phyloP scores from a whole-genome alignment of 1,140 invertebrate species.

The Euwallacea fornicatus region DNA sequence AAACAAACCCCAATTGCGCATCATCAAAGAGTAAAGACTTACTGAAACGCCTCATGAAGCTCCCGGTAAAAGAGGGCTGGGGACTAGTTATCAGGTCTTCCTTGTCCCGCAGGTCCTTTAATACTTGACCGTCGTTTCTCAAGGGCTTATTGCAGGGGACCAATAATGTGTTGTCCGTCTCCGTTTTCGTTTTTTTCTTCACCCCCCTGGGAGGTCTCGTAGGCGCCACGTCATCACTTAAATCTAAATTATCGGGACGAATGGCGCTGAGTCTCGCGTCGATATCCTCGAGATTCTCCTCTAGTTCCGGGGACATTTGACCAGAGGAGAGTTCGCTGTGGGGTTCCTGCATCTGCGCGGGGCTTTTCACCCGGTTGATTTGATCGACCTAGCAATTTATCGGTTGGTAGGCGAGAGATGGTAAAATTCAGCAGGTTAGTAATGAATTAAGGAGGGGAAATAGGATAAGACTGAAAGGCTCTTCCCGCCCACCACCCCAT shows the following conservation, averaged over 20 bases:
- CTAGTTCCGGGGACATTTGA: slow-evolving; percentile 42
- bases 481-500: background rate
- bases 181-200: slow-evolving; percentile 60
- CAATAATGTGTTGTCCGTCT: slow-evolving; percentile 70
- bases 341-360: slow-evolving; percentile 15
- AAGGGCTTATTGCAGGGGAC: slow-evolving; percentile 76
- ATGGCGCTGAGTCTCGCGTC: slow-evolving; percentile 36
- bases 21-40: slow-evolving; percentile 63
- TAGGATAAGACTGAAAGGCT: too few relatives aligned
- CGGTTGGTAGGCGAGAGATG: too few relatives aligned
- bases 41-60: slow-evolving; percentile 81
- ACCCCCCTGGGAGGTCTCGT: slow-evolving; percentile 61
- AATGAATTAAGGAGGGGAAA: too few relatives aligned
- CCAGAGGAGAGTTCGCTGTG: slow-evolving; percentile 46
- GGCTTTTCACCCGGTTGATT: slow-evolving; percentile 26
- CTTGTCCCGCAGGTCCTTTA: slow-evolving; percentile 55
- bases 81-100: slow-evolving; percentile 50
- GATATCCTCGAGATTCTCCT: slow-evolving; percentile 33
- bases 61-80: slow-evolving; percentile 65
- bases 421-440: too few relatives aligned
- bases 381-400: slow-evolving; percentile 20
- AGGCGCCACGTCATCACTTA: slow-evolving; percentile 63
- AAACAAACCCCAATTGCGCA: slow-evolving; percentile 10
- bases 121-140: slow-evolving; percentile 45
- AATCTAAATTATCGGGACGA: slow-evolving; percentile 66